Evolutionary conservation across 1,140 invertebrate genomes (phyloP).

Genomic region (Eumaeus atala): DNA sequence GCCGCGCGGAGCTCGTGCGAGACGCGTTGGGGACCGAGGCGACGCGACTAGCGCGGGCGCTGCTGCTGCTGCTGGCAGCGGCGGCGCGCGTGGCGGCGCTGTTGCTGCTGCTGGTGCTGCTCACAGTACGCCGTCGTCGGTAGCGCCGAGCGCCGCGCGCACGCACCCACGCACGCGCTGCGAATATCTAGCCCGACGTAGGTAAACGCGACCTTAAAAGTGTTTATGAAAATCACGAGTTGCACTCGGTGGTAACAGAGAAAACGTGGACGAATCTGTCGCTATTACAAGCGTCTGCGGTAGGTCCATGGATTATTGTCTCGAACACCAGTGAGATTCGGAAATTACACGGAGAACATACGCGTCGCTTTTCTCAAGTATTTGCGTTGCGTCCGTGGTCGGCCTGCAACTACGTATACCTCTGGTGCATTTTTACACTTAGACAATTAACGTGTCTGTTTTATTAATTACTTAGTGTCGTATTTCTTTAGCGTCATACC

Average conservation of each 20-base stretch:
- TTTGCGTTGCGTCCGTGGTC: neutral
- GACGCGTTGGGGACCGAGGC: slow-evolving; percentile 37
- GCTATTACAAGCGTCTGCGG: neutral
- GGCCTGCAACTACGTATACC: neutral
- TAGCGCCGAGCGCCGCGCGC: slow-evolving; percentile 12
- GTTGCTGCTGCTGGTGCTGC: slow-evolving; percentile 28
- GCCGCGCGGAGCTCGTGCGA: slow-evolving; percentile 45
- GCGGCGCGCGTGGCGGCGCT: slow-evolving; percentile 30
- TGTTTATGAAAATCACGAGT: too few relatives aligned
- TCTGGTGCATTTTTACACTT: slow-evolving; percentile 8
- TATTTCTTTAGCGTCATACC: too few relatives aligned
- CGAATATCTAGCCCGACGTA: too few relatives aligned
- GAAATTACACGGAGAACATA: neutral
- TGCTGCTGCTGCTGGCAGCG: slow-evolving; percentile 35
- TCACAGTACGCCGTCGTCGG: slow-evolving; percentile 23
- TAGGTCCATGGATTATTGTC: neutral
- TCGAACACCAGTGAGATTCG: neutral
- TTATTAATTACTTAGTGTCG: too few relatives aligned
- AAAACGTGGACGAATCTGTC: too few relatives aligned
- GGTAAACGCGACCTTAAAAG: neutral
- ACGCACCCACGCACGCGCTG: neutral
- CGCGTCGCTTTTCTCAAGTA: neutral
- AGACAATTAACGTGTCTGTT: neutral
- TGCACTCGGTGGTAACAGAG: too few relatives aligned
- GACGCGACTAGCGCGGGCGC: slow-evolving; percentile 30